These are phyloP conservation scores for Gambelia wislizenii DNA, from an alignment of 2,797 vertebrate species.

Conservation along the genomic window DNA sequence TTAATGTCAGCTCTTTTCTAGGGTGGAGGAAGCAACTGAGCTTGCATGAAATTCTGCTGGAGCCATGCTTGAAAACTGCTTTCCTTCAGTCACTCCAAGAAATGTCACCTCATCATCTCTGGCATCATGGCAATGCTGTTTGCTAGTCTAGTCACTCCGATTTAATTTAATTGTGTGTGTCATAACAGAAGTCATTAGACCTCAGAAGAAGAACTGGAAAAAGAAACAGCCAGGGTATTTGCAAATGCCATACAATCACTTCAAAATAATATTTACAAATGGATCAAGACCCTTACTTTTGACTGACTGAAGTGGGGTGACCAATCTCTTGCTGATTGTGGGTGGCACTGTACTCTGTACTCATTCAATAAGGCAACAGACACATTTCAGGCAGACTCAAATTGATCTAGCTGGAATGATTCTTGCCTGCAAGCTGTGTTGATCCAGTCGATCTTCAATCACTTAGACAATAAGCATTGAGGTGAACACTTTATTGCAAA, in stretches of 20 bases:
- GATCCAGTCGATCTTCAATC: too few species aligned
- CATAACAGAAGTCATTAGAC: not conserved
- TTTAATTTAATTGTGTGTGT: slow-evolving; percentile 11
- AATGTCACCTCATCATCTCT: not conserved
- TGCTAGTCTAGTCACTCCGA: not conserved
- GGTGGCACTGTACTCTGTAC: not conserved
- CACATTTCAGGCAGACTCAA: not conserved
- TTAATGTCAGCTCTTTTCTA: not conserved
- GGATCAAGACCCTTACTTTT: not conserved
- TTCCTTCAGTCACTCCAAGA: slow-evolving; percentile 1
- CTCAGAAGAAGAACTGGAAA: not conserved
- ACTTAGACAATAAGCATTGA: too few species aligned
- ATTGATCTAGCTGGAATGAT: not conserved
- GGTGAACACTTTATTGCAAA: too few species aligned
- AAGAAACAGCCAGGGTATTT: not conserved
- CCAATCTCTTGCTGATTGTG: not conserved
- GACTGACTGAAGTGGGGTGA: not conserved
- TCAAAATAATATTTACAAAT: not conserved
- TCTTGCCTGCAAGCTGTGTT: not conserved
- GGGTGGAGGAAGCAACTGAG: not conserved
- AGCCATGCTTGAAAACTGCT: slow-evolving; percentile 1
- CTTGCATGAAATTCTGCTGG: slow-evolving; percentile 14
- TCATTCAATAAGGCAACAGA: not conserved
- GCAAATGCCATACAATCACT: not conserved
- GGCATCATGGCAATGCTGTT: not conserved